Evolutionary conservation across 2,113 vertebrate species (phyloP).

Genomic region (Peromyscus leucopus): DNA sequence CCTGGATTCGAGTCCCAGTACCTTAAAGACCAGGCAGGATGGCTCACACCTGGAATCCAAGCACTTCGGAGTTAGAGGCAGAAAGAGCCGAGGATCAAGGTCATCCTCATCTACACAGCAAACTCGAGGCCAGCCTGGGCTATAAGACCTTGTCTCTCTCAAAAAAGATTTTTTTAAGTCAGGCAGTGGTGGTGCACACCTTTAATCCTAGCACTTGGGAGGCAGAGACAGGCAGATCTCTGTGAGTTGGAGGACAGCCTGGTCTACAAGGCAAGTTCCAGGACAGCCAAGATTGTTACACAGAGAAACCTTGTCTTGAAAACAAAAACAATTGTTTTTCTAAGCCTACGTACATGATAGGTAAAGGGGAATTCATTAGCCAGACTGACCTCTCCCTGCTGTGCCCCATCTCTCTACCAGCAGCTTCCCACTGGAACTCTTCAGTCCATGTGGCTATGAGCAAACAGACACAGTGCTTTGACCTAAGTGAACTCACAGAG

Average conservation of each 20-base stretch:
- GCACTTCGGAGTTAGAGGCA: not conserved
- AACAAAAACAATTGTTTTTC: not conserved
- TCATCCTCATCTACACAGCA: not conserved
- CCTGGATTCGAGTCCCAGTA: not conserved
- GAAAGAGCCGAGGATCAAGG: not conserved
- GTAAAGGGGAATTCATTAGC: not conserved
- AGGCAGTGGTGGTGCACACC: not conserved
- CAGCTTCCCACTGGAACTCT: not conserved
- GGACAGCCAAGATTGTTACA: not conserved
- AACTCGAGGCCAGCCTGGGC: not conserved
- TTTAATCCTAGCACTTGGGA: not conserved
- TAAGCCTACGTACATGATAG: not conserved
- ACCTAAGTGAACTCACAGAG: no score
- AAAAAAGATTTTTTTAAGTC: not conserved
- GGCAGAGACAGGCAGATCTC: not conserved
- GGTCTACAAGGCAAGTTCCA: not conserved
- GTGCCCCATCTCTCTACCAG: no score
- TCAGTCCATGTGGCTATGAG: rapidly evolving
- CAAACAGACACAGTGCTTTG: not conserved
- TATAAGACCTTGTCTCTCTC: not conserved
- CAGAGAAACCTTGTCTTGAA: not conserved
- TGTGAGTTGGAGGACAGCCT: not conserved
- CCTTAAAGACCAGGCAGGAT: no score
- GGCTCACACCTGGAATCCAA: not conserved
- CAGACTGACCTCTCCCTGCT: not conserved